Conservation (phyloP, 2,888 invertebrate genomes). For the Temnothorax unifasciatus region DNA sequence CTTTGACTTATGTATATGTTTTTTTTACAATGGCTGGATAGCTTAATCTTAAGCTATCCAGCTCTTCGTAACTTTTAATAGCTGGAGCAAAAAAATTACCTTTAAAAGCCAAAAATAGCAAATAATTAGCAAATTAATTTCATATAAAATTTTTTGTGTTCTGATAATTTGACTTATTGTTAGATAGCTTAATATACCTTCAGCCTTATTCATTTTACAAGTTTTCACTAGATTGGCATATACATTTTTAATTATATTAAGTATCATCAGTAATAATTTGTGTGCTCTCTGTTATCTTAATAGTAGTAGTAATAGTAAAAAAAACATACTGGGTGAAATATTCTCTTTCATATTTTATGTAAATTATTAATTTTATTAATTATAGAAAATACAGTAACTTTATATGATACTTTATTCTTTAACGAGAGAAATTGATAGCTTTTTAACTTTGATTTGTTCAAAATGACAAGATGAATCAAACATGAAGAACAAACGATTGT, state of each 20-base stretch:
- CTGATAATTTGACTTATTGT: too few relatives aligned
- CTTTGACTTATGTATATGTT: too few relatives aligned
- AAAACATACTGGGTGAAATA: background rate
- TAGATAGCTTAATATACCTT: too few relatives aligned
- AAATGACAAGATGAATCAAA: slow-evolving; percentile 3
- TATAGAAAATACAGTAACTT: background rate
- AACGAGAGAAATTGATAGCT: background rate
- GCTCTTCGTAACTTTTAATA: too few relatives aligned
- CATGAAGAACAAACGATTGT: slow-evolving; percentile 12
- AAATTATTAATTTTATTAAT: slow-evolving; percentile 3
- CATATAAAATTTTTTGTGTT: too few relatives aligned
- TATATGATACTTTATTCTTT: background rate
- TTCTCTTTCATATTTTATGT: background rate
- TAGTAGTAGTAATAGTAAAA: background rate
- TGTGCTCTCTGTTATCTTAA: background rate
- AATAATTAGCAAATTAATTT: too few relatives aligned
- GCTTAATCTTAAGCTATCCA: too few relatives aligned
- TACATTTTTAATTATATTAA: slow-evolving; percentile 5
- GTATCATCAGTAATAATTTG: background rate
- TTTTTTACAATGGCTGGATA: too few relatives aligned
- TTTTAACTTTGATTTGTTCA: slow-evolving; percentile 1
- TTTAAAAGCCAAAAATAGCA: too few relatives aligned
- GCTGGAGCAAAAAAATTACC: too few relatives aligned
- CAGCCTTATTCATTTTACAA: background rate
- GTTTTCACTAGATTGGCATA: background rate